Evolutionary conservation across 1,140 invertebrate species (phyloP).

Genomic region (Hypsibius dujardini): DNA sequence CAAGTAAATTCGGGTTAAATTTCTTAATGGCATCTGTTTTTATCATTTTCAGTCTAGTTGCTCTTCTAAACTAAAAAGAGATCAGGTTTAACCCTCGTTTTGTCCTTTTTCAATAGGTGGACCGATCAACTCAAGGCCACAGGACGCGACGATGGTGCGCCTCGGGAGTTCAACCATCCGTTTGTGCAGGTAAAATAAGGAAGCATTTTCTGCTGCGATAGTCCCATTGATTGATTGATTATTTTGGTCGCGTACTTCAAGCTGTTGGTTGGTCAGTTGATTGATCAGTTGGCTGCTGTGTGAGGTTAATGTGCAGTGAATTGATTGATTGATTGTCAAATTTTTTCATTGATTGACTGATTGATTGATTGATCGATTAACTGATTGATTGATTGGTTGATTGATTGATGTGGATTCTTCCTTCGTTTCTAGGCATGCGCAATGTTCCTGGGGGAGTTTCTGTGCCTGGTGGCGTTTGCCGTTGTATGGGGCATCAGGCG

Average conservation of each 20-base stretch:
- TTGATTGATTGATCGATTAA: no score
- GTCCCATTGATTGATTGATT: no score
- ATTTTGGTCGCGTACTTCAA: no score
- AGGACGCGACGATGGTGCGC: conserved; percentile 43
- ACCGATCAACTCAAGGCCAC: conserved; percentile 49
- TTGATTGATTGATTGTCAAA: neutral
- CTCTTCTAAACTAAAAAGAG: no score
- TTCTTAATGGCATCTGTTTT: conserved; percentile 16
- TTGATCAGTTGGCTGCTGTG: no score
- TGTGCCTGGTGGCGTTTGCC: conserved; percentile 59
- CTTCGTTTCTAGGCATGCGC: conserved; percentile 43
- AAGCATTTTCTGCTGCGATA: no score
- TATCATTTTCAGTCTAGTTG: conserved; percentile 17
- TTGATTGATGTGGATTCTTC: neutral
- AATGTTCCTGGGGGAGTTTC: conserved; percentile 76
- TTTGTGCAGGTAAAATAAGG: conserved; percentile 41
- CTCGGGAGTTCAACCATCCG: conserved; percentile 60
- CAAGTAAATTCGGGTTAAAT: conserved; percentile 39
- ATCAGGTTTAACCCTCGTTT: conserved; percentile 16
- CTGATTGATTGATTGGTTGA: no score
- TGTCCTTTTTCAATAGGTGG: conserved; percentile 46
- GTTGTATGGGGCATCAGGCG: conserved; percentile 37
- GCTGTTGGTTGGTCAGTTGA: no score
- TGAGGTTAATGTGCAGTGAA: no score
- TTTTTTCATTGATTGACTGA: no score